Conservation (phyloP, 2,797 vertebrate species). For the Urocyon cinereoargenteus region DNA sequence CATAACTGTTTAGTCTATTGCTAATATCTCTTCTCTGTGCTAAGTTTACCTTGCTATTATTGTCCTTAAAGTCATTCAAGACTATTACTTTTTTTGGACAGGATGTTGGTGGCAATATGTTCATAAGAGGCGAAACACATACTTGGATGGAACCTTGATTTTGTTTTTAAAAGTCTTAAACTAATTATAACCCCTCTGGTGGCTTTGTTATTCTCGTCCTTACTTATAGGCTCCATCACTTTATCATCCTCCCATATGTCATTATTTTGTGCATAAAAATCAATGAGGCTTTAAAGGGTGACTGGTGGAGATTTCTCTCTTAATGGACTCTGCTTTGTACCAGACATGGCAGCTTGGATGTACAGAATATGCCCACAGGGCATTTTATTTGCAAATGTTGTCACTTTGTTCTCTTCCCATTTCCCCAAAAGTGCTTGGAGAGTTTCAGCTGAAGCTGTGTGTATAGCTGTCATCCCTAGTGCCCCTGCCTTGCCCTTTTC, state of each 20-base stretch:
- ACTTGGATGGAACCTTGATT: neutral
- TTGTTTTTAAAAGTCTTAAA: neutral
- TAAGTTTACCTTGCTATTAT: neutral
- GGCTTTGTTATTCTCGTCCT: neutral
- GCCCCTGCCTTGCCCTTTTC: neutral
- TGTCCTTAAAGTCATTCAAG: neutral
- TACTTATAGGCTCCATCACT: conserved; percentile 3
- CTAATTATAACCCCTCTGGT: neutral
- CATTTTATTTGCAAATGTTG: conserved; percentile 31
- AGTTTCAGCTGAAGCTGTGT: neutral
- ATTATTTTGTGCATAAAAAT: conserved; percentile 73
- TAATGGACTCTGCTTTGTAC: conserved; percentile 53
- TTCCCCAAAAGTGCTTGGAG: neutral
- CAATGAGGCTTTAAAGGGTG: conserved; percentile 67
- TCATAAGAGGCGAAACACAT: neutral
- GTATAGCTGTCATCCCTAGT: conserved; percentile 44
- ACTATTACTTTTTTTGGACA: neutral
- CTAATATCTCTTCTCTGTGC: neutral
- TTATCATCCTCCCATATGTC: conserved; percentile 43
- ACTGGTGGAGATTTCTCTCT: conserved; percentile 33
- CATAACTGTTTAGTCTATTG: neutral
- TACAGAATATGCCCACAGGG: neutral
- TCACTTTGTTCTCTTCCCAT: conserved; percentile 43
- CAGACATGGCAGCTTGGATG: conserved; percentile 15
- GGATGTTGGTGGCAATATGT: neutral